Evolutionary conservation across 2,797 vertebrate genomes (phyloP).

Genomic region (Gadopsis marmoratus): DNA sequence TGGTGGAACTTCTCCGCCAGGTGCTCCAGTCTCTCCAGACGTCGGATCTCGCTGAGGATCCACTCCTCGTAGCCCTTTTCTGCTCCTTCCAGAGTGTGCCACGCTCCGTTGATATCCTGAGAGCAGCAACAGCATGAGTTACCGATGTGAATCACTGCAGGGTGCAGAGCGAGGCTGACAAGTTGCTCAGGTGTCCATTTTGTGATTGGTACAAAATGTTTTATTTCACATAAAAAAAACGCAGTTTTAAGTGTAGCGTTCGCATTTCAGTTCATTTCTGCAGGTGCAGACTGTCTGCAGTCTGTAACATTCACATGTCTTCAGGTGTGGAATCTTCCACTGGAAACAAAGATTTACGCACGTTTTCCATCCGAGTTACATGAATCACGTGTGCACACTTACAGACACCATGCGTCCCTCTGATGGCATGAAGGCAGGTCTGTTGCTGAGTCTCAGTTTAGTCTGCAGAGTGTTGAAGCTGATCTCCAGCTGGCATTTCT

Average conservation of each 20-base stretch:
- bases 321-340: background rate
- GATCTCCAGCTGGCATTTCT: constrained; percentile 97
- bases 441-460: constrained; percentile 94
- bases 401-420: constrained; percentile 96
- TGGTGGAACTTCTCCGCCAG: constrained; percentile 96
- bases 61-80: constrained; percentile 97
- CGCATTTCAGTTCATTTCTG: background rate
- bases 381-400: constrained; percentile 45
- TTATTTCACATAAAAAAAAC: too few relatives aligned
- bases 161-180: background rate
- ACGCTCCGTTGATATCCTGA: constrained; percentile 92
- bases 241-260: too few relatives aligned
- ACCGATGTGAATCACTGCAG: background rate
- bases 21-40: constrained; percentile 94
- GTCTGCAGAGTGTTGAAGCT: constrained; percentile 99
- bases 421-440: constrained; percentile 97
- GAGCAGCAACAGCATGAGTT: background rate
- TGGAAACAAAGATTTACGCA: too few relatives aligned
- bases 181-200: background rate
- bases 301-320: background rate
- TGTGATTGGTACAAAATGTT: background rate
- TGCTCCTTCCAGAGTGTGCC: constrained; percentile 93
- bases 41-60: constrained; percentile 93
- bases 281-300: background rate
- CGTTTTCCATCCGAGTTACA: background rate